Evolutionary conservation across 2,888 invertebrate genomes (phyloP).

Genomic region (Metallyticus violacea): DNA sequence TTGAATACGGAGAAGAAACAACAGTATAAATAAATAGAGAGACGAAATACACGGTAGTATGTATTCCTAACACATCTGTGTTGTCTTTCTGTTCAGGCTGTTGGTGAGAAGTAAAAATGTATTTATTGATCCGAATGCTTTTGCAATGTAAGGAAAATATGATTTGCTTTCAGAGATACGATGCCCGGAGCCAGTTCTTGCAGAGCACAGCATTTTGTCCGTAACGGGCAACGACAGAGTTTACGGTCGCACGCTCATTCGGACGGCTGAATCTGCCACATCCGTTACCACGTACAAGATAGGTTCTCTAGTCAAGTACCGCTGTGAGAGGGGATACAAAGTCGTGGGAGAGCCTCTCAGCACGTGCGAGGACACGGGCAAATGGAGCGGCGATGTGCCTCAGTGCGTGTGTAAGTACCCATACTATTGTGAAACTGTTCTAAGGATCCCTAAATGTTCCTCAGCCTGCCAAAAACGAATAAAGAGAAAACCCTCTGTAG

Average conservation of each 20-base stretch:
- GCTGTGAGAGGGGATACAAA: constrained; percentile 87
- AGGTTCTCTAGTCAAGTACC: constrained; percentile 80
- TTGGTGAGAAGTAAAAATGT: no score
- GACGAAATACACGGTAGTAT: no score
- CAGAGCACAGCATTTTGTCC: constrained; percentile 81
- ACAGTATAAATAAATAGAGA: no score
- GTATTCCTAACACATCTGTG: no score
- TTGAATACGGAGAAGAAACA: no score
- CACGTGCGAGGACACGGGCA: constrained; percentile 81
- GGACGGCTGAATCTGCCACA: constrained; percentile 67
- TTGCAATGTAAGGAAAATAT: no score
- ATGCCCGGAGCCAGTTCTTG: constrained; percentile 78
- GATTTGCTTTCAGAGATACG: constrained; percentile 68
- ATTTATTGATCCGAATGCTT: no score
- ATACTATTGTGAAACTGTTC: no score
- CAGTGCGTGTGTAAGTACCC: constrained; percentile 78
- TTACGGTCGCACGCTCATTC: constrained; percentile 79
- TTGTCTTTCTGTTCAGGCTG: no score
- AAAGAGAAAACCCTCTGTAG: no score
- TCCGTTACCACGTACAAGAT: constrained; percentile 76
- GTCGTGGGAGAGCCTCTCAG: constrained; percentile 80
- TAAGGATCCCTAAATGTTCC: no score
- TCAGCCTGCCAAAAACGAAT: no score
- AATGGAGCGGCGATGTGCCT: constrained; percentile 81
- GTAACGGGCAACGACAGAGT: constrained; percentile 89